phyloP scores from a whole-genome alignment of 2,888 invertebrate species.

The Ochropleura leucogaster region DNA sequence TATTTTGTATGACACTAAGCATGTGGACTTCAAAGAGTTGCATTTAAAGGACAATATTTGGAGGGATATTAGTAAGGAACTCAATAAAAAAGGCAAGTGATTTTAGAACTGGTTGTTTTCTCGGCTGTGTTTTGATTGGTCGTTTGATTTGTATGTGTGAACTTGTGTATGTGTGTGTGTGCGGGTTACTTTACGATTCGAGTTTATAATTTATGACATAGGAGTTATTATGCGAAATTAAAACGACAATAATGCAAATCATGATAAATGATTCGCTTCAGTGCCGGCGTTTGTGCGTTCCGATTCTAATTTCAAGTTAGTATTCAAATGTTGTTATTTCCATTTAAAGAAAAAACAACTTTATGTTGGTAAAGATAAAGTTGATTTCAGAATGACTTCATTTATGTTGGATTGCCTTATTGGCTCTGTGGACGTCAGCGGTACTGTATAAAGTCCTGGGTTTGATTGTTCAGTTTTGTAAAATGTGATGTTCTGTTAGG shows the following conservation, averaged over 20 bases:
- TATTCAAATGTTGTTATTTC: neutral
- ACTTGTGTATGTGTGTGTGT: too few relatives aligned
- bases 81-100: slow-evolving; percentile 22
- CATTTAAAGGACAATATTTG: slow-evolving; percentile 28
- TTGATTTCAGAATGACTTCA: neutral
- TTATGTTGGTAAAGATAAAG: rapidly evolving
- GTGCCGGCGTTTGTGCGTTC: neutral
- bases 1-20: slow-evolving; percentile 23
- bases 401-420: neutral
- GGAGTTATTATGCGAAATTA: neutral
- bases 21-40: slow-evolving; percentile 19
- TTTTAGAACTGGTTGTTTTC: neutral
- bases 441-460: neutral
- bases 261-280: neutral
- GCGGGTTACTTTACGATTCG: neutral
- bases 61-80: slow-evolving; percentile 16
- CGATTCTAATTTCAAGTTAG: neutral
- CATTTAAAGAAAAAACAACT: neutral
- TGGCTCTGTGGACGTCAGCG: neutral
- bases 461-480: neutral
- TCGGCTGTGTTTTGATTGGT: neutral
- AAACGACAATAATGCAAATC: neutral
- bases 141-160: neutral
- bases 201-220: too few relatives aligned
- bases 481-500: neutral